Percentiles rank a stretch among this genome's conserved stretches.
phyloP scores from a whole-genome alignment of 2,113 vertebrate genomes.

The Cyphomyrus discorhynchus region DNA sequence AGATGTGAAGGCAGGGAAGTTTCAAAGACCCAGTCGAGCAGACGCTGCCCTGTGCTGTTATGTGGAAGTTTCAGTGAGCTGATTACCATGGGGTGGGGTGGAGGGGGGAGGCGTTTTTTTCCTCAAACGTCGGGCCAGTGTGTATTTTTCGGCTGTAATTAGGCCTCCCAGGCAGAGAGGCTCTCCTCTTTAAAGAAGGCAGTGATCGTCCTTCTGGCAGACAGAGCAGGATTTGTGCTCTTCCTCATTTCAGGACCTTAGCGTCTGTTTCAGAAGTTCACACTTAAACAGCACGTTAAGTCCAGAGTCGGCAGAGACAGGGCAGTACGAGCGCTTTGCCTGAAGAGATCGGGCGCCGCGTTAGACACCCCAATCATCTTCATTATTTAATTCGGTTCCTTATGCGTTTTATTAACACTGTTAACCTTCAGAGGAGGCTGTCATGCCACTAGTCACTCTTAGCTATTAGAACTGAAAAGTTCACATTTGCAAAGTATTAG shows the following conservation, averaged over 20 bases:
- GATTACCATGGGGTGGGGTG: slow-evolving; percentile 51
- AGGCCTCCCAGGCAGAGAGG: slow-evolving; percentile 64
- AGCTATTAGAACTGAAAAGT: neutral
- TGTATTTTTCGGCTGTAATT: slow-evolving; percentile 68
- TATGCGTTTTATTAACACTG: neutral
- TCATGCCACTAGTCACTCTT: neutral
- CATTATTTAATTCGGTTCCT: neutral
- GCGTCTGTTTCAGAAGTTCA: neutral
- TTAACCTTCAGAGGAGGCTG: neutral
- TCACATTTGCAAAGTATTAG: neutral
- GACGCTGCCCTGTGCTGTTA: slow-evolving; percentile 29
- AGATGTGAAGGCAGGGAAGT: slow-evolving; percentile 52
- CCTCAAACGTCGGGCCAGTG: slow-evolving; percentile 61
- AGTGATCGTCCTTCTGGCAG: slow-evolving; percentile 66
- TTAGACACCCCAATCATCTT: neutral
- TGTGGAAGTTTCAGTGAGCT: slow-evolving; percentile 57
- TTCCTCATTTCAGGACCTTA: slow-evolving; percentile 23
- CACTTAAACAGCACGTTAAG: neutral
- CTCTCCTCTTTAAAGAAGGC: slow-evolving; percentile 57
- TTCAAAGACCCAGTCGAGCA: slow-evolving; percentile 53
- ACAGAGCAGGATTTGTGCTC: slow-evolving; percentile 58
- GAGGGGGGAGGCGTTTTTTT: slow-evolving; percentile 52
- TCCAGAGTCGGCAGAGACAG: neutral
- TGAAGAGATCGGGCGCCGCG: neutral
- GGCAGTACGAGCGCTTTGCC: neutral